phyloP scores from a whole-genome alignment of 2,888 invertebrate genomes.

The Mesorhabditis spiculigera region DNA sequence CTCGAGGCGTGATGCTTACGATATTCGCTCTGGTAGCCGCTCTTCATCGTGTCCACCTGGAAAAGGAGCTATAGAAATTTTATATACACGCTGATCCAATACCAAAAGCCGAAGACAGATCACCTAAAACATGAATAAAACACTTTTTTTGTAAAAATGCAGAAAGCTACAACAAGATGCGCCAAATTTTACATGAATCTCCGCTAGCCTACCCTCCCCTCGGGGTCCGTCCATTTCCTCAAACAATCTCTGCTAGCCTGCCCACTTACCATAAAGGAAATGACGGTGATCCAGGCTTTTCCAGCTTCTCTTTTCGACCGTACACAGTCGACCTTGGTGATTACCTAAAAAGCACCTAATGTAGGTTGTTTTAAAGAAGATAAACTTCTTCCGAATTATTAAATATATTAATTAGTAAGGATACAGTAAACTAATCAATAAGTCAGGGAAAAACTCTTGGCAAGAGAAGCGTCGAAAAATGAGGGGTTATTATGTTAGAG shows the following conservation, averaged over 20 bases:
- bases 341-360: slow-evolving; percentile 20
- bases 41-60: slow-evolving; percentile 47
- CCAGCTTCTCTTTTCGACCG: slow-evolving; percentile 54
- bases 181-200: no score
- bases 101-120: no score
- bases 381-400: not conserved
- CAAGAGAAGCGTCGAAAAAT: no score
- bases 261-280: slow-evolving; percentile 42
- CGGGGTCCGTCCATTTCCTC: no score
- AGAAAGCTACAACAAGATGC: no score
- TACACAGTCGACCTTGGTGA: slow-evolving; percentile 50
- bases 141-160: not conserved
- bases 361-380: not conserved
- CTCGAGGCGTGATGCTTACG: slow-evolving; percentile 27
- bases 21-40: slow-evolving; percentile 48
- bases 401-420: not conserved
- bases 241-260: no score
- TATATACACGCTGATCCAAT: no score
- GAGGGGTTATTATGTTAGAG: no score
- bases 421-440: no score
- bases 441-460: no score
- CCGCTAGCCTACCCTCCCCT: no score
- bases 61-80: not conserved
- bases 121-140: not conserved
- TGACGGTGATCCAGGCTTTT: slow-evolving; percentile 51